Evolutionary conservation across 64 coral and sea anemone species (phyloP).

Genomic region (Dendronephthya gigantea): DNA sequence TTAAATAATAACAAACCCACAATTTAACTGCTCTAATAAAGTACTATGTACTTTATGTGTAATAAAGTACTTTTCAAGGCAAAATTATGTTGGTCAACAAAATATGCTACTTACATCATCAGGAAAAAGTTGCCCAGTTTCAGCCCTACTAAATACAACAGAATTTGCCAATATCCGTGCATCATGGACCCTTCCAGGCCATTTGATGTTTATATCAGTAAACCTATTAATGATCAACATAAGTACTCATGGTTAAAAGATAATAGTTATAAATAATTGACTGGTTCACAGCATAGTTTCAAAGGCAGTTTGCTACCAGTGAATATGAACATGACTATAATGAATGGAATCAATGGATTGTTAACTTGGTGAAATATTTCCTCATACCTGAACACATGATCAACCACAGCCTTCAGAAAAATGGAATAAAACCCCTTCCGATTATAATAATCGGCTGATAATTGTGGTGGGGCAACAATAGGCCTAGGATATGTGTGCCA

Average conservation of each 20-base stretch:
- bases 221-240: background rate
- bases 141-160: background rate
- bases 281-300: too few relatives aligned
- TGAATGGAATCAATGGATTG: background rate
- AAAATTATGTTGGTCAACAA: too few relatives aligned
- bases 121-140: background rate
- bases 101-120: conserved; percentile 2
- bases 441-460: background rate
- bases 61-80: too few relatives aligned
- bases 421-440: background rate
- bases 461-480: background rate
- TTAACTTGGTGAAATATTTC: background rate
- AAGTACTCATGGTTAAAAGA: background rate
- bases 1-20: too few relatives aligned
- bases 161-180: background rate
- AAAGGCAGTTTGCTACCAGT: background rate
- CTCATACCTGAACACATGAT: background rate
- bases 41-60: background rate
- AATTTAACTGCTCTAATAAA: background rate
- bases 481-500: background rate
- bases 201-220: conserved; percentile 3
- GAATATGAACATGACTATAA: background rate
- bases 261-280: background rate
- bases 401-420: background rate
- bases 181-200: conserved; percentile 1